Evolutionary conservation across 2,113 vertebrate genomes (phyloP).

Genomic region (Hydropotes inermis): DNA sequence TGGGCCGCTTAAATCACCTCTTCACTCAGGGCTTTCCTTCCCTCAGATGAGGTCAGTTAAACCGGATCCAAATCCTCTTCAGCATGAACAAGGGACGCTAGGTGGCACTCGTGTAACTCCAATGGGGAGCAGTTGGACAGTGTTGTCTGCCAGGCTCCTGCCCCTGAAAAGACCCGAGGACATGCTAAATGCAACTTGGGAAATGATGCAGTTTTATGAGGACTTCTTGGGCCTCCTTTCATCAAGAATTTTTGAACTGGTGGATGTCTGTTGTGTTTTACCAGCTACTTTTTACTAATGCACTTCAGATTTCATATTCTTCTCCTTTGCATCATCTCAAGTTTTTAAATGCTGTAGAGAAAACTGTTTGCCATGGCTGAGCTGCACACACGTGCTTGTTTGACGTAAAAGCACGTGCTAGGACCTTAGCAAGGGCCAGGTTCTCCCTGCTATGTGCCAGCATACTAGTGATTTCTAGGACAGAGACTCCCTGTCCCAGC

Average conservation of each 20-base stretch:
- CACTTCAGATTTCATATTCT: background rate
- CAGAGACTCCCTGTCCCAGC: background rate
- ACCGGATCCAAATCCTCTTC: background rate
- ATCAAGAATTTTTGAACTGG: background rate
- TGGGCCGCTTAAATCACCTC: background rate
- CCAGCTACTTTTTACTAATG: background rate
- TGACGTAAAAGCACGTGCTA: background rate
- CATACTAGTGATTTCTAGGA: background rate
- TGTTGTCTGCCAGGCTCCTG: background rate
- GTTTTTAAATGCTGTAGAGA: background rate
- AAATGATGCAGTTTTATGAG: slow-evolving; percentile 7
- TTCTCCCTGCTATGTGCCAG: background rate
- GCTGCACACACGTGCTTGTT: background rate
- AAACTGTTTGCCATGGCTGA: background rate
- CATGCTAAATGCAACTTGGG: background rate
- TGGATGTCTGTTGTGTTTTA: background rate
- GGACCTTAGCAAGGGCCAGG: background rate
- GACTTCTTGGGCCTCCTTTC: background rate
- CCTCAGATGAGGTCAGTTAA: background rate
- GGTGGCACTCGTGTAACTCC: slow-evolving; percentile 67
- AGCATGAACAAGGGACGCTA: slow-evolving; percentile 46
- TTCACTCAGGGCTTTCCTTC: background rate
- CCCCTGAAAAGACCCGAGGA: background rate
- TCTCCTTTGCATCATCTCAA: background rate
- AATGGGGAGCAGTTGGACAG: background rate